Base-by-base conservation (phyloP, 2,797 vertebrate genomes). In the Hipposideros larvatus region DNA sequence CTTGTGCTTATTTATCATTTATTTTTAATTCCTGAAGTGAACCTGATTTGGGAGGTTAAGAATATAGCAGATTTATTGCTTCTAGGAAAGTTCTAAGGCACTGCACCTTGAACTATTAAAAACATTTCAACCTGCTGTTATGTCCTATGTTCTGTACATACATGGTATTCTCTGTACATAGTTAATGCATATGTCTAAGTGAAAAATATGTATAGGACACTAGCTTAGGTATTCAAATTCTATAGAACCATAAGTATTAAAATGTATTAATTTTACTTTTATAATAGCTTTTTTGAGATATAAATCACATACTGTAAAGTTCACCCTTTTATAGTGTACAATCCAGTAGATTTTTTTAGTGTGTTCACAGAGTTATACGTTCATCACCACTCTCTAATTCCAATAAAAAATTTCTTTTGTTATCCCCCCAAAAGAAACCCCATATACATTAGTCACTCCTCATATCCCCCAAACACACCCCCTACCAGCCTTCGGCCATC, bases 71-170 rank as follows among this genome's bases (percentile, higher is more conserved):
- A 85, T 79, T 66, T 41, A 66, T 78, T 87, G 87, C 78, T 87
- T 73, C 24, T 31, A 37, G 77, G 48, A 46, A 84, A 53, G 43
- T 61, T 90, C 46, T 46, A 96, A 71, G 41, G 26, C 34, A 53
- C 4, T 66, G 63, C 95, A 66, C 55, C 74, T 68, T 82, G 13
- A 68, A 70, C 26, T 41, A n/a, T 93, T 94, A n/a, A 57, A 96
- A 55, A 57, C 18, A 7, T 93, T 48, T 87, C 10, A 71, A 0
- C 14, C 43, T 87, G 68, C 31, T 55, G 0, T 48, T 87, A 48
- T 16, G n/a, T 70, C 41, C 46, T 73, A 0, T 78, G 63, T 87
- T 93, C 46, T 63, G 24, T 43, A 48, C 18, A 4, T 46, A 48
- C 13, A 10, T 73, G 77, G 10, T 78, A 68, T 85, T 73, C 18